Evolutionary conservation across 2,113 vertebrate genomes (phyloP).

Genomic region (Potamarius usumacintae): DNA sequence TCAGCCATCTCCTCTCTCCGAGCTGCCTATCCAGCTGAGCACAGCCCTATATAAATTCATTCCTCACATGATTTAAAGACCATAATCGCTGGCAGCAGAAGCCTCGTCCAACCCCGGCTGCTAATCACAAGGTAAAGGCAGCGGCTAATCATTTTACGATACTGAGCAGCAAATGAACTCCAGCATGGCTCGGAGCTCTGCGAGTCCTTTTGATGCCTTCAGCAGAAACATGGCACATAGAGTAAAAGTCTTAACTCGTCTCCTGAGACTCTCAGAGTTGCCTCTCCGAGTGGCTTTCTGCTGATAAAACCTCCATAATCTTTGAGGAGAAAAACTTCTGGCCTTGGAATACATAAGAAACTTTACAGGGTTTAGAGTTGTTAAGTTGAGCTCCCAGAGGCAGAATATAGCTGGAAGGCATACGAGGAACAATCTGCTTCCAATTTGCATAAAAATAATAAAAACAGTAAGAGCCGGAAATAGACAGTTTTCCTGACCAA

Average conservation of each 20-base stretch:
- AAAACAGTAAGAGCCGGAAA: background rate
- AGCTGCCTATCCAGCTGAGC: slow-evolving; percentile 4
- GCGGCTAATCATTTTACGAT: slow-evolving; percentile 33
- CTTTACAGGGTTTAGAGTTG: background rate
- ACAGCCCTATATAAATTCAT: slow-evolving; percentile 20
- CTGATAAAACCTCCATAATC: slow-evolving; percentile 8
- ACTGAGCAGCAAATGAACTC: slow-evolving; percentile 32
- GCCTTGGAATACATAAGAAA: background rate
- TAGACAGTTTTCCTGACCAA: background rate
- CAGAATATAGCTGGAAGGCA: background rate
- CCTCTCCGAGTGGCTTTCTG: background rate
- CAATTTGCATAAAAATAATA: background rate
- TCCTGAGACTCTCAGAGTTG: background rate
- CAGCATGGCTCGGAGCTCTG: slow-evolving; percentile 2
- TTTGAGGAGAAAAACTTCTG: background rate
- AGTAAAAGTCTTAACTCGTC: slow-evolving; percentile 16
- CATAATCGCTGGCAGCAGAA: slow-evolving; percentile 40
- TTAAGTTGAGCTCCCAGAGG: slow-evolving; percentile 4
- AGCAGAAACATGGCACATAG: background rate
- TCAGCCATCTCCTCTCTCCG: background rate
- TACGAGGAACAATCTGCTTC: background rate
- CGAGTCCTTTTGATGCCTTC: slow-evolving; percentile 28
- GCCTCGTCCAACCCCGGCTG: slow-evolving; percentile 4
- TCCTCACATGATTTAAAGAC: slow-evolving; percentile 21
- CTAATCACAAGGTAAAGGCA: slow-evolving; percentile 39